Percentiles rank a stretch among this genome's conserved stretches.
Conservation (phyloP, 2,888 invertebrate species). For the Hypomecis punctinalis region DNA sequence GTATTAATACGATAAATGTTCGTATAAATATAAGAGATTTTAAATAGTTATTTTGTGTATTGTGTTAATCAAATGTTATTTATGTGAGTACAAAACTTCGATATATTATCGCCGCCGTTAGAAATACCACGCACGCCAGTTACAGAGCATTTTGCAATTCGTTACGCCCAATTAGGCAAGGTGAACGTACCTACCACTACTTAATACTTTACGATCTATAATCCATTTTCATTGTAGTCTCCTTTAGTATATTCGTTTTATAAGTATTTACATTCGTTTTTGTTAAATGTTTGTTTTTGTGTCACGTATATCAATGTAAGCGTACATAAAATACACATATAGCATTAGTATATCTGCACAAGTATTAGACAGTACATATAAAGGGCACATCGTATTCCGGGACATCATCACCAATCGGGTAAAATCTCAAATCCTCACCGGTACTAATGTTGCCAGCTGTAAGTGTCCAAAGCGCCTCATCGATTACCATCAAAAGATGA, state of each 20-base stretch:
- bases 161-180: conserved; percentile 43
- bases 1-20: too few species aligned
- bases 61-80: neutral
- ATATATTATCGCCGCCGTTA: conserved; percentile 35
- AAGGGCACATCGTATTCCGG: conserved; percentile 71
- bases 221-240: conserved; percentile 11
- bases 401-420: conserved; percentile 55
- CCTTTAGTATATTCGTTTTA: conserved; percentile 1
- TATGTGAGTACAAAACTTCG: conserved; percentile 16
- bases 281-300: conserved; percentile 1
- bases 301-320: conserved; percentile 17
- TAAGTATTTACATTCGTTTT: neutral
- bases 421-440: conserved; percentile 79
- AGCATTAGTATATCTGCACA: conserved; percentile 41
- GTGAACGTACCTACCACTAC: conserved; percentile 39
- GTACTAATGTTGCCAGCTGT: conserved; percentile 77
- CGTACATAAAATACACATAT: conserved; percentile 43
- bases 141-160: conserved; percentile 41
- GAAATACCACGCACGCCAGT: conserved; percentile 36
- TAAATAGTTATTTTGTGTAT: too few species aligned
- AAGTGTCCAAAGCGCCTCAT: conserved; percentile 80
- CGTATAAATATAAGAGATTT: too few species aligned
- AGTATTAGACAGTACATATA: conserved; percentile 55
- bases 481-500: conserved; percentile 84
- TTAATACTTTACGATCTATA: conserved; percentile 1